These are phyloP conservation scores for Microctonus aethiopoides DNA, from an alignment of 2,888 invertebrate species.

Conservation along the genomic window DNA sequence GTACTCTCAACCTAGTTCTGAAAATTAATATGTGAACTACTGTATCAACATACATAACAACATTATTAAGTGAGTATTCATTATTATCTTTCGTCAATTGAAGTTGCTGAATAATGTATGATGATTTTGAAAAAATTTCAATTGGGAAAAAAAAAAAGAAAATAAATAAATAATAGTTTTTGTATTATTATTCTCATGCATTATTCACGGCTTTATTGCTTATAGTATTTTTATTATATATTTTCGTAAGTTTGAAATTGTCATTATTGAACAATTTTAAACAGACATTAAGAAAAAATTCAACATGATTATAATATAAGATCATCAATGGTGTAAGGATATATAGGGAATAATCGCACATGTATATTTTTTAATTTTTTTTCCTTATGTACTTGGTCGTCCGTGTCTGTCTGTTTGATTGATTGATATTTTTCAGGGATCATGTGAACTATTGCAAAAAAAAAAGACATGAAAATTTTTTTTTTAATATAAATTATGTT, in stretches of 20 bases:
- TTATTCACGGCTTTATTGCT: not conserved
- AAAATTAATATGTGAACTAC: conserved; percentile 55
- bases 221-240: not conserved
- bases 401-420: conserved; percentile 32
- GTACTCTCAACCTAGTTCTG: conserved; percentile 62
- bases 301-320: conserved; percentile 20
- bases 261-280: conserved; percentile 40
- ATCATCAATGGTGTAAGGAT: conserved; percentile 63
- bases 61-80: conserved; percentile 57
- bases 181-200: not conserved
- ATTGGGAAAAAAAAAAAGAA: not conserved
- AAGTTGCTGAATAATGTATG: conserved; percentile 14
- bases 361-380: conserved; percentile 35
- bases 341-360: conserved; percentile 38
- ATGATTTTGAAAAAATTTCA: not conserved
- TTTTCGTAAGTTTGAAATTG: conserved; percentile 15
- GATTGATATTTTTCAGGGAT: conserved; percentile 43
- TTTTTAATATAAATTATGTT: conserved; percentile 21
- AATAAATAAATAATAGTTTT: not conserved
- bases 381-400: conserved; percentile 22
- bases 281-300: conserved; percentile 1
- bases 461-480: conserved; percentile 19
- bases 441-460: conserved; percentile 18
- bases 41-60: conserved; percentile 33
- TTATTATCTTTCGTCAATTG: conserved; percentile 10